phyloP scores from a whole-genome alignment of 2,888 invertebrate genomes.

The Microctonus aethiopoides region DNA sequence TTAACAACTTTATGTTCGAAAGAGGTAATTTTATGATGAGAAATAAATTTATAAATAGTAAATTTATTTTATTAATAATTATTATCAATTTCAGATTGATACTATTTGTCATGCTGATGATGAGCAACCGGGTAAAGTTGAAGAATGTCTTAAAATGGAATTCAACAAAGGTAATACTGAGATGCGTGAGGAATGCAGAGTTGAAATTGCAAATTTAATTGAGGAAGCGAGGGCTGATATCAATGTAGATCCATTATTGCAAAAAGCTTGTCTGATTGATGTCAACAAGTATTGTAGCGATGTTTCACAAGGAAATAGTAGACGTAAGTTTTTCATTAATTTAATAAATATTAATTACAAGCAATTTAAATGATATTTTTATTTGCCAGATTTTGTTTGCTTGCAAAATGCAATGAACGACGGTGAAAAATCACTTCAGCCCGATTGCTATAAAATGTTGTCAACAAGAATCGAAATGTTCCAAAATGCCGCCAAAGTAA shows the following conservation, averaged over 20 bases:
- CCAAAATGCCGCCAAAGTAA: slow-evolving; percentile 83
- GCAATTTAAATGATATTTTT: slow-evolving; percentile 17
- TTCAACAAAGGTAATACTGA: slow-evolving; percentile 78
- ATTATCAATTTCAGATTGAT: slow-evolving; percentile 60
- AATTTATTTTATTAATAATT: not conserved
- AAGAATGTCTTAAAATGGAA: slow-evolving; percentile 87
- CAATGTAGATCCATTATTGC: slow-evolving; percentile 92
- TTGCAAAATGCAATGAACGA: slow-evolving; percentile 78
- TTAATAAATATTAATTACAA: slow-evolving; percentile 9
- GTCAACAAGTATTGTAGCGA: slow-evolving; percentile 82
- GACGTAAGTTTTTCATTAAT: slow-evolving; percentile 75
- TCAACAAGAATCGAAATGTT: slow-evolving; percentile 90
- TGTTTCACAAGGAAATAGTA: slow-evolving; percentile 88
- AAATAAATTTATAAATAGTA: slow-evolving; percentile 16
- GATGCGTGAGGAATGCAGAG: slow-evolving; percentile 79
- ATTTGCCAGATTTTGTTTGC: slow-evolving; percentile 85
- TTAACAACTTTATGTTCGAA: slow-evolving; percentile 81
- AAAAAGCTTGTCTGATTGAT: slow-evolving; percentile 89
- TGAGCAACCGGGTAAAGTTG: slow-evolving; percentile 73
- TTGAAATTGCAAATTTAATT: slow-evolving; percentile 89
- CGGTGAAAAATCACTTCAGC: slow-evolving; percentile 76
- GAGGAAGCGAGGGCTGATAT: slow-evolving; percentile 93
- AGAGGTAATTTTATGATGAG: slow-evolving; percentile 70
- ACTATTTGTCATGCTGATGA: slow-evolving; percentile 70
- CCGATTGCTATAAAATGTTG: slow-evolving; percentile 84